Evolutionary conservation across 2,888 invertebrate species (phyloP).

Genomic region (Chrysolina americana): DNA sequence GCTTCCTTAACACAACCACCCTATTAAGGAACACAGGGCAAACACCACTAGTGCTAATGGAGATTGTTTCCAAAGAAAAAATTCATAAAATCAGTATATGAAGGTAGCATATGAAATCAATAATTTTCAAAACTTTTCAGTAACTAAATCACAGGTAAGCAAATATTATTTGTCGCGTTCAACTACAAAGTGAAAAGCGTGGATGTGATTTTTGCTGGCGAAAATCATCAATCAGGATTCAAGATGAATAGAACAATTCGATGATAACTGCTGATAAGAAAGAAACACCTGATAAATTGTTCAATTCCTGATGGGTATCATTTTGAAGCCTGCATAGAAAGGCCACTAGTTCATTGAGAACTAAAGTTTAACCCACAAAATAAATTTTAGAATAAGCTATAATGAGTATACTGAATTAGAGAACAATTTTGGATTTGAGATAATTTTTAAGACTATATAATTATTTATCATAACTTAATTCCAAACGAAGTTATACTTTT

Average conservation of each 20-base stretch:
- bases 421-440: not conserved
- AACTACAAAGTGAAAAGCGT: constrained; percentile 35
- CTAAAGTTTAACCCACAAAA: not conserved
- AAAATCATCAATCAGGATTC: constrained; percentile 9
- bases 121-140: not conserved
- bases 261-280: not conserved
- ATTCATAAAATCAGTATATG: not conserved
- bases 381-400: not conserved
- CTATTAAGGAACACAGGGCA: too few relatives aligned
- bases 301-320: not conserved
- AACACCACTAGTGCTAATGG: too few relatives aligned
- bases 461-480: too few relatives aligned
- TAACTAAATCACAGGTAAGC: not conserved
- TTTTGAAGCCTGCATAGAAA: not conserved
- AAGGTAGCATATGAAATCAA: not conserved
- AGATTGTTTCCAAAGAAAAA: too few relatives aligned
- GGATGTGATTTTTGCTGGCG: constrained; percentile 35
- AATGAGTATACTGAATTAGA: too few relatives aligned
- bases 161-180: constrained; percentile 5
- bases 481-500: too few relatives aligned
- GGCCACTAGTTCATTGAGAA: not conserved
- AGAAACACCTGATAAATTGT: too few relatives aligned
- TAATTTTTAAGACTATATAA: too few relatives aligned
- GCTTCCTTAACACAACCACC: too few relatives aligned
- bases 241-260: not conserved